Base-by-base conservation (phyloP, 2,888 invertebrate species). In the Drosophila parthenogenetica region DNA sequence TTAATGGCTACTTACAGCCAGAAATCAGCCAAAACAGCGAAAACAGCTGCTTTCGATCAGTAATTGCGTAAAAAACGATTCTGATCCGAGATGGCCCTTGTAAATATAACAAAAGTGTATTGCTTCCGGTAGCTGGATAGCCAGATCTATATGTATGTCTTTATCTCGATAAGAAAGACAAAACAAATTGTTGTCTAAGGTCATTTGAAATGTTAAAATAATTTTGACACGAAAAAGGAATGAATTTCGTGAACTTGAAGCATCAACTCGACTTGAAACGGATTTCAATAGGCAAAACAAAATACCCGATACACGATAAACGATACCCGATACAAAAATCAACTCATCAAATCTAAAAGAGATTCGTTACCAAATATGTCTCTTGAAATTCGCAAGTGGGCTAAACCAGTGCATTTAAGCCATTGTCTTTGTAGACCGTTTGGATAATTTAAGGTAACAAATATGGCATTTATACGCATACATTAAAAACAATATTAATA, bases 1-100 rank as follows among this genome's bases (percentile, higher is more conserved):
- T 55, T 57, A 73, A 57, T 45, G 40, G 35, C 17, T 10, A 43
- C 46, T 62, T 63, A 53, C 43, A 39, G 39, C 42, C 22, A 39
- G n/a, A 14, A 25, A 1, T 5, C 25, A 25, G 14, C 11, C 39
- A 5, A 29, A 16, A n/a, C 11, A 40, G 16, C 43, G 46, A 29
- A 2, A 13, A 11, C 81, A 82, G 79, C 78, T 82, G 81, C 55
- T 79, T 81, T 81, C 42, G 42, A 55, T 87, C 87, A 78, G 16
- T 35, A 14, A 48, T 62, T 72, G 65, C 67, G 51, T 79, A 84
- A 72, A 71, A 63, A 50, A 2, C 16, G 39, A 61, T 43, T 29
- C 40, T 14, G 11, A 63, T 35, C 22, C 46, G 14, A 45, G 42
- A 11, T 45, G 50, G 40, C 19, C 35, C 46, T 67, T 75, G 48